A percentile compares a stretch with the other conserved stretches of the same genome.
These are phyloP conservation scores for Tragopan temminckii DNA, from an alignment of 2,797 vertebrate species.

Conservation along the genomic window DNA sequence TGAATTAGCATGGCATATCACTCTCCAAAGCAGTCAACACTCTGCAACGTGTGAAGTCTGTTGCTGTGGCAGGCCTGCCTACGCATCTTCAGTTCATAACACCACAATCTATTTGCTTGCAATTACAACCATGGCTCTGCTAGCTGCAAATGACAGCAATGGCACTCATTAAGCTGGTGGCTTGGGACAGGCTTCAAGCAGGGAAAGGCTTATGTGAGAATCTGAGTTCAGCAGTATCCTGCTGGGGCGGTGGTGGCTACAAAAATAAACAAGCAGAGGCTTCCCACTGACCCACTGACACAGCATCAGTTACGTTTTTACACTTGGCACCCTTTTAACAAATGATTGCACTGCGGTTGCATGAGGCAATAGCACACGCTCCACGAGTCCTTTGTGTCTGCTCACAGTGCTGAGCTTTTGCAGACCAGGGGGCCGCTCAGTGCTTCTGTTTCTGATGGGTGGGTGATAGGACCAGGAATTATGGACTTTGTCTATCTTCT, in stretches of 20 bases:
- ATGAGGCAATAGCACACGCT: background rate
- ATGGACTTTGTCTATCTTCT: background rate
- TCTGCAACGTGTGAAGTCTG: background rate
- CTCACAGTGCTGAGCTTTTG: background rate
- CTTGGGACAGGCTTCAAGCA: slow-evolving; percentile 7
- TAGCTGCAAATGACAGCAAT: background rate
- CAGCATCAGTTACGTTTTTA: background rate
- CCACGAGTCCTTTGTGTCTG: background rate
- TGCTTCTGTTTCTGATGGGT: background rate
- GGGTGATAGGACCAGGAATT: background rate
- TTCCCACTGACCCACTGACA: background rate
- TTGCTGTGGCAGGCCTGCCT: slow-evolving; percentile 15
- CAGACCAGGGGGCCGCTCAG: accelerated
- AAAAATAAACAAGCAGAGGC: background rate
- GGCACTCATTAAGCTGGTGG: background rate
- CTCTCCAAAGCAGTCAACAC: background rate
- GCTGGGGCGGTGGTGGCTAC: background rate
- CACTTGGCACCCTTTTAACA: background rate
- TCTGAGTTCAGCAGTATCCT: background rate
- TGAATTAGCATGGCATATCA: slow-evolving; percentile 33
- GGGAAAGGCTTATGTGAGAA: background rate
- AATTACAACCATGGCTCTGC: background rate
- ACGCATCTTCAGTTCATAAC: background rate
- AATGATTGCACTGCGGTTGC: accelerated
- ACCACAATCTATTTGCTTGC: background rate